Conservation (phyloP, 2,888 invertebrate species). For the Drosophila prostipennis region DNA sequence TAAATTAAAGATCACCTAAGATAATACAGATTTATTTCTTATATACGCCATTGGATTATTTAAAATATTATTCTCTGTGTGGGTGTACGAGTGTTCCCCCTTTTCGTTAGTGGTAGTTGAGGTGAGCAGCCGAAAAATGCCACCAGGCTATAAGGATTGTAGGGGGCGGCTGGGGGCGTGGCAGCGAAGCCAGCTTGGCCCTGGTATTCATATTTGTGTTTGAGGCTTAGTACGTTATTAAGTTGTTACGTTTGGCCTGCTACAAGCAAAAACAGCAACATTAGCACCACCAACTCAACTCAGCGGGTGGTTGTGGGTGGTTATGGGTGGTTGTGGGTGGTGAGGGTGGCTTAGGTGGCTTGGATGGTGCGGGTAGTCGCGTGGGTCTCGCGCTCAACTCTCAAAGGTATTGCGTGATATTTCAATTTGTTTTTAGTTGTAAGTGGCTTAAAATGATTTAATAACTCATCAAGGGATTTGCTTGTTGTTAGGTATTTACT, state of each 20-base stretch:
- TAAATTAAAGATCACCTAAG: too few relatives aligned
- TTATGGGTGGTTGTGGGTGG: not conserved
- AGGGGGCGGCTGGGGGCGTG: slow-evolving; percentile 14
- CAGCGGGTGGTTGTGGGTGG: slow-evolving; percentile 27
- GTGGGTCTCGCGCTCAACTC: slow-evolving; percentile 60
- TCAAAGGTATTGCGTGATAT: slow-evolving; percentile 80
- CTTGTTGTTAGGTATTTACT: slow-evolving; percentile 75
- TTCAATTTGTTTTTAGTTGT: slow-evolving; percentile 81
- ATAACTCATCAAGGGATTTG: slow-evolving; percentile 81
- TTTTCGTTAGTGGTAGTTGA: slow-evolving; percentile 33
- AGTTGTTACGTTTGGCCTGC: slow-evolving; percentile 78
- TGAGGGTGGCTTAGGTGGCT: not conserved
- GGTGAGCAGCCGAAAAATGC: slow-evolving; percentile 73
- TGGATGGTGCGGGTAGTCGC: slow-evolving; percentile 41
- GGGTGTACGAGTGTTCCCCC: not conserved
- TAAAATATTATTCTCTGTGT: not conserved
- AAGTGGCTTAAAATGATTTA: slow-evolving; percentile 82
- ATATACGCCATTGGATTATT: too few relatives aligned
- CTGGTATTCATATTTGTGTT: slow-evolving; percentile 79
- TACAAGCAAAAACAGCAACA: slow-evolving; percentile 61
- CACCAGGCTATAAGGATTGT: slow-evolving; percentile 33
- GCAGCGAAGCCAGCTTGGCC: slow-evolving; percentile 53
- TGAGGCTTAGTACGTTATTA: slow-evolving; percentile 80
- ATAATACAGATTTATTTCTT: too few relatives aligned
- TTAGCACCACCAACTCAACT: slow-evolving; percentile 25